Conservation (phyloP, 2,797 vertebrate species). For the Dromococcyx pavoninus region DNA sequence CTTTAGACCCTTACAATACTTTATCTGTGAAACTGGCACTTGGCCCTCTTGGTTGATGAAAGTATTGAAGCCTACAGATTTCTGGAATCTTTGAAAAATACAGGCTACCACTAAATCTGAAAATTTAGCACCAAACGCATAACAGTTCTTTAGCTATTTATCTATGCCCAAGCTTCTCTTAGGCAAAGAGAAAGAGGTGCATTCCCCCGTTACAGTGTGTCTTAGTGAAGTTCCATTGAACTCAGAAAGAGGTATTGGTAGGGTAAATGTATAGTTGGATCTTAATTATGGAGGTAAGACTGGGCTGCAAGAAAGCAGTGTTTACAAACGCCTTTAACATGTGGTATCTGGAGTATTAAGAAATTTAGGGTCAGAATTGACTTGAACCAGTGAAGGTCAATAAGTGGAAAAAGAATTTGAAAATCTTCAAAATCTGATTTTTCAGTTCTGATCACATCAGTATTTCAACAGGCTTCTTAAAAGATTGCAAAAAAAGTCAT, state of each 20-base stretch:
- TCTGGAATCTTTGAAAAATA: neutral
- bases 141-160: neutral
- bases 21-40: neutral
- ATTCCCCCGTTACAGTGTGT: rapidly evolving
- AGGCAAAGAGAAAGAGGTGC: neutral
- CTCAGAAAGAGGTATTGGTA: neutral
- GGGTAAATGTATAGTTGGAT: neutral
- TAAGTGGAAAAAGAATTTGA: neutral
- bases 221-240: neutral
- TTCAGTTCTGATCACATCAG: neutral
- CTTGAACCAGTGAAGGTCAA: neutral
- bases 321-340: neutral
- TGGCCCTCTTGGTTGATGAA: neutral
- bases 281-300: neutral
- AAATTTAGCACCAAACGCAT: neutral
- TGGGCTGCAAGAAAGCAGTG: neutral
- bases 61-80: neutral
- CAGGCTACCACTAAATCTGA: neutral
- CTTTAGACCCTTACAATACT: neutral
- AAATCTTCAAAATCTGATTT: neutral
- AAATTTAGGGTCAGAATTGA: neutral
- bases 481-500: neutral
- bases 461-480: neutral
- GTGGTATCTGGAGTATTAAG: neutral
- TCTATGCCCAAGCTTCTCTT: neutral